Base-by-base conservation (phyloP, 2,888 invertebrate species). In the Opisthograptis luteolata region DNA sequence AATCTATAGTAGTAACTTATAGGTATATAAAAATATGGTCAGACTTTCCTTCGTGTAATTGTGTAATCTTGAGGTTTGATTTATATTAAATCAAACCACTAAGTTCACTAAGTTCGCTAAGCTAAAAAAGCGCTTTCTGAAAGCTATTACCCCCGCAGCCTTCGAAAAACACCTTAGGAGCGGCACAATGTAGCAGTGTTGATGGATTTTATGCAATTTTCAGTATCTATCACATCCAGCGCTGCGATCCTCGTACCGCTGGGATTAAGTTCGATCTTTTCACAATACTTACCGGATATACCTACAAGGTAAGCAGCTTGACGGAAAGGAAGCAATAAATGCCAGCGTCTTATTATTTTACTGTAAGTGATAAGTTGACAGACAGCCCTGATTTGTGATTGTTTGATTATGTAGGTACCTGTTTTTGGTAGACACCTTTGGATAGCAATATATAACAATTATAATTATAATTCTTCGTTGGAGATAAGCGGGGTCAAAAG, bases 181-280 rank as follows among this genome's bases (percentile, higher is more conserved):
- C 58, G 51, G 60, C 77, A 82, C 79, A 87, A 84, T 83, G 81
- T 80, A 76, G 76, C 74, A 69, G 80, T 81, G 82, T 82, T 89
- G 89, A 90, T 88, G 82, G 89, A 87, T 88, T 88, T 88, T 89
- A 90, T 90, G 89, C 88, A 89, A 90, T 90, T 88, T 89, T 85
- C 88, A 87, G 86, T 88, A 89, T 89, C 89, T 88, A 88, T 88
- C 88, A 84, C 81, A 80, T 68, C 80, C 85, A 84, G 86, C 77
- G 80, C 81, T 64, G 73, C 73, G 75, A 75, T 64, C 73, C 76
- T 74, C 73, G 67, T 75, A 73, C 80, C 88, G 73, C 64, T 62
- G 89, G 88, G 87, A 87, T 89, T 90, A 87, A 73, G 82, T 84
- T 86, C 87, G 82, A 89, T 90, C 87, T 86, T 84, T 85, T 87